Evolutionary conservation across 2,113 vertebrate genomes (phyloP).

Genomic region (Cynocephalus volans): DNA sequence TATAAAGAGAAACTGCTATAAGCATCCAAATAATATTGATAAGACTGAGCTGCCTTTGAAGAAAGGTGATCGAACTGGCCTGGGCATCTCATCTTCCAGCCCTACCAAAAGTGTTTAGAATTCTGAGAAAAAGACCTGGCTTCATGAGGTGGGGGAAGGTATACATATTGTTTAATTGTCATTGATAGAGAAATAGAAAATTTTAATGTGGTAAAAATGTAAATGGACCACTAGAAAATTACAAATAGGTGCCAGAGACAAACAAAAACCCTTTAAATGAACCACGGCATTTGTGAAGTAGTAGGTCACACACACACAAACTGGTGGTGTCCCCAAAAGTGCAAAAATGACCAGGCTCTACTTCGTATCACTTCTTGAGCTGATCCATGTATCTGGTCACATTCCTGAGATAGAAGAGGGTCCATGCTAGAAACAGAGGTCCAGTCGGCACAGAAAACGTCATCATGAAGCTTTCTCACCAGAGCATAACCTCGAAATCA

Average conservation of each 20-base stretch:
- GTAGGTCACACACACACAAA: fast-evolving
- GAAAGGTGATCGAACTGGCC: background rate
- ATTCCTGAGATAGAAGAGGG: background rate
- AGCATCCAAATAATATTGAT: fast-evolving
- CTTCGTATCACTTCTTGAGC: background rate
- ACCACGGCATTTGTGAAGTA: fast-evolving
- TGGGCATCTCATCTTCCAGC: fast-evolving
- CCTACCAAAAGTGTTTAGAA: background rate
- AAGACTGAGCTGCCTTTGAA: too few relatives aligned
- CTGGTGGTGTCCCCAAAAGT: fast-evolving
- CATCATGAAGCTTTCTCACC: background rate
- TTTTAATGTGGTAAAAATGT: fast-evolving
- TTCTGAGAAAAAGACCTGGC: background rate
- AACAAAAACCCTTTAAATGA: fast-evolving
- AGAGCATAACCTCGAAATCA: background rate
- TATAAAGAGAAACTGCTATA: background rate
- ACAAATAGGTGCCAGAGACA: background rate
- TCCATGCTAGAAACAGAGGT: fast-evolving
- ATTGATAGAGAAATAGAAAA: background rate
- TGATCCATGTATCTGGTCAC: fast-evolving
- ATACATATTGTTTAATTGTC: fast-evolving
- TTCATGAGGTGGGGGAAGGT: background rate
- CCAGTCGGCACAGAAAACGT: background rate
- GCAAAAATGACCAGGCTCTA: background rate
- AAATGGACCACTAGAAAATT: too few relatives aligned